Evolutionary conservation across 2,888 invertebrate species (phyloP).

Genomic region (Gortyna flavago): DNA sequence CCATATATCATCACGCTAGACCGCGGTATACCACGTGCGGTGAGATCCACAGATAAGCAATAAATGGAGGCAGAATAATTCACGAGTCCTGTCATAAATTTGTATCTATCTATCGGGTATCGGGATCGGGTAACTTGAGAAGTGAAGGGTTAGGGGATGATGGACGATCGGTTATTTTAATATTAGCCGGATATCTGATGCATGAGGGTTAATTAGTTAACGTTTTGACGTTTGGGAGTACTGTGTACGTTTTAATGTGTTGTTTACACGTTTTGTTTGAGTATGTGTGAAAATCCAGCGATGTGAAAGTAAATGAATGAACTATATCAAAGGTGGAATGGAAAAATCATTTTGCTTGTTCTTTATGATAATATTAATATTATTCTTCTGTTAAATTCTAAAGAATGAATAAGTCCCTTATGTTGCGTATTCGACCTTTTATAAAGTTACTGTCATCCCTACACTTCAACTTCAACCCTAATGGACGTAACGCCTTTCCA

Average conservation of each 20-base stretch:
- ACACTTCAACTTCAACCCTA: slow-evolving; percentile 26
- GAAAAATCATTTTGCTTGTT: neutral
- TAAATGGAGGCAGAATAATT: slow-evolving; percentile 69
- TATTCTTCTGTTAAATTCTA: neutral
- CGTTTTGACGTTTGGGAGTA: slow-evolving; percentile 39
- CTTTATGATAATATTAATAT: neutral
- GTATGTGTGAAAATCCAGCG: neutral
- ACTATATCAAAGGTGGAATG: neutral
- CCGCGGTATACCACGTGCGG: slow-evolving; percentile 69
- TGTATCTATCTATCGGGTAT: slow-evolving; percentile 80
- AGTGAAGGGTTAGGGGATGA: slow-evolving; percentile 64
- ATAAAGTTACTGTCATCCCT: slow-evolving; percentile 15
- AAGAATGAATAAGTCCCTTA: neutral
- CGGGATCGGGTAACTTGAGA: slow-evolving; percentile 81
- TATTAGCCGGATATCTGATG: slow-evolving; percentile 57
- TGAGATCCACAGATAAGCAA: slow-evolving; percentile 78
- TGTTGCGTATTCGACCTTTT: neutral
- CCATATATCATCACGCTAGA: slow-evolving; percentile 62
- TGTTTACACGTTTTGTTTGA: neutral
- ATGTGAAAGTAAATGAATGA: neutral
- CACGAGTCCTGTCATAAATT: slow-evolving; percentile 81
- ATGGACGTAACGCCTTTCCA: slow-evolving; percentile 42
- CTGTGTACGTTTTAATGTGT: neutral
- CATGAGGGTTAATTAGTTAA: slow-evolving; percentile 56
- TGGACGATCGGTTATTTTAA: slow-evolving; percentile 57